These are phyloP conservation scores for Limenitis camilla DNA, from an alignment of 2,888 invertebrate species.

Conservation along the genomic window DNA sequence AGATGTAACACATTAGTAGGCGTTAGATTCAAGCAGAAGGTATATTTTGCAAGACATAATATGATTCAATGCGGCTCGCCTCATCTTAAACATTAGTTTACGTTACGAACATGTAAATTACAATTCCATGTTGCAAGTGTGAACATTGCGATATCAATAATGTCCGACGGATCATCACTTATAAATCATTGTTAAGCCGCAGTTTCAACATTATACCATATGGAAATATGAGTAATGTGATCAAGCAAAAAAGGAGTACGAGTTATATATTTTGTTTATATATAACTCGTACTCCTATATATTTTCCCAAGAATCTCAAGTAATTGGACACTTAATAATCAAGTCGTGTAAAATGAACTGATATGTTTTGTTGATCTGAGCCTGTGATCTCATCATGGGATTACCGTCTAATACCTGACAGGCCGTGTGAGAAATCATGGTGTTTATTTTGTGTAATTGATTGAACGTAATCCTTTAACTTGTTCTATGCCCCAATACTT, in stretches of 20 bases:
- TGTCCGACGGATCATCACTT: conserved; percentile 43
- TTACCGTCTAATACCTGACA: conserved; percentile 30
- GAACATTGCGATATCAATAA: conserved; percentile 53
- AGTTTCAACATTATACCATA: conserved; percentile 1
- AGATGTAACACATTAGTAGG: too few species aligned
- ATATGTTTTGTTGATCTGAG: conserved; percentile 6
- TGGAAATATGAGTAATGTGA: background rate
- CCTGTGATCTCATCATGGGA: conserved; percentile 21
- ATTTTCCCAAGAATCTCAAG: conserved; percentile 8
- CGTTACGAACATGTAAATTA: conserved; percentile 29
- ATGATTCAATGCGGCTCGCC: conserved; percentile 19
- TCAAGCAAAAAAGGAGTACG: background rate
- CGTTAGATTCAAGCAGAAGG: too few species aligned
- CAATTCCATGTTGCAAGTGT: conserved; percentile 36
- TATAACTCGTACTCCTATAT: too few species aligned
- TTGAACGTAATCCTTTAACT: too few species aligned
- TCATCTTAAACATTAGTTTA: conserved; percentile 37
- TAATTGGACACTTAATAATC: conserved; percentile 13
- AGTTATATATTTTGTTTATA: background rate
- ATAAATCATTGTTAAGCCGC: conserved; percentile 32
- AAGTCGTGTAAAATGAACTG: conserved; percentile 12
- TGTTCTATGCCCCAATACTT: too few species aligned
- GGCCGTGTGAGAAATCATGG: conserved; percentile 12
- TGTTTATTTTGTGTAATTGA: background rate
- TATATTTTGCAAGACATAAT: background rate